A percentile compares a stretch with the other conserved stretches of the same genome.
phyloP scores from a whole-genome alignment of 2,888 invertebrate species.

The Plutella xylostella region DNA sequence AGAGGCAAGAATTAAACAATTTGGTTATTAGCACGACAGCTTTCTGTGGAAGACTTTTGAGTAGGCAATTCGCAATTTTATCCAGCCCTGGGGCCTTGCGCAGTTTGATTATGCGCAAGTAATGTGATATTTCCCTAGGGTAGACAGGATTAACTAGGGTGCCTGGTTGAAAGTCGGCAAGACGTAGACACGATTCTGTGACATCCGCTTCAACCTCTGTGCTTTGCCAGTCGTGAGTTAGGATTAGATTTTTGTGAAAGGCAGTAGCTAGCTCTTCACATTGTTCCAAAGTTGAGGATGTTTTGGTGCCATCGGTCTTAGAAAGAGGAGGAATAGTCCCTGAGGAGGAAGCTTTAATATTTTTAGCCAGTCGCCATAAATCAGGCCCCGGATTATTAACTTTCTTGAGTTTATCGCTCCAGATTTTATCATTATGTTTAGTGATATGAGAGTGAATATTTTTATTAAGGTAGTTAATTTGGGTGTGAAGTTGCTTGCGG shows the following conservation, averaged over 20 bases:
- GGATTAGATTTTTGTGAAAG: slow-evolving; percentile 7
- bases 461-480: not conserved
- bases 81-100: slow-evolving; percentile 10
- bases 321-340: slow-evolving; percentile 6
- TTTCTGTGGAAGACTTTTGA: slow-evolving; percentile 11
- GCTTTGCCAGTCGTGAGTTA: slow-evolving; percentile 6
- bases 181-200: not conserved
- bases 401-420: slow-evolving; percentile 6
- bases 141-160: not conserved
- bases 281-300: not conserved
- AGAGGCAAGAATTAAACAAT: slow-evolving; percentile 10
- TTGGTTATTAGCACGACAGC: slow-evolving; percentile 9
- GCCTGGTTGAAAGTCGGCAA: not conserved
- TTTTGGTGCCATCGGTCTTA: not conserved
- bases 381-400: slow-evolving; percentile 8
- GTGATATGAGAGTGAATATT: not conserved
- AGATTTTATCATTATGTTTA: slow-evolving; percentile 1
- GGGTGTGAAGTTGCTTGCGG: not conserved
- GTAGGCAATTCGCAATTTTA: slow-evolving; percentile 5
- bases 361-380: slow-evolving; percentile 8
- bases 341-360: not conserved
- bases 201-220: slow-evolving; percentile 4
- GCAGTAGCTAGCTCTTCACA: slow-evolving; percentile 9
- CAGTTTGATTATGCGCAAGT: slow-evolving; percentile 2
- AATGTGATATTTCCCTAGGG: slow-evolving; percentile 3